A percentile compares a stretch with the other conserved stretches of the same genome.
Conservation (phyloP, 2,113 vertebrate genomes). For the Peromyscus polionotus region DNA sequence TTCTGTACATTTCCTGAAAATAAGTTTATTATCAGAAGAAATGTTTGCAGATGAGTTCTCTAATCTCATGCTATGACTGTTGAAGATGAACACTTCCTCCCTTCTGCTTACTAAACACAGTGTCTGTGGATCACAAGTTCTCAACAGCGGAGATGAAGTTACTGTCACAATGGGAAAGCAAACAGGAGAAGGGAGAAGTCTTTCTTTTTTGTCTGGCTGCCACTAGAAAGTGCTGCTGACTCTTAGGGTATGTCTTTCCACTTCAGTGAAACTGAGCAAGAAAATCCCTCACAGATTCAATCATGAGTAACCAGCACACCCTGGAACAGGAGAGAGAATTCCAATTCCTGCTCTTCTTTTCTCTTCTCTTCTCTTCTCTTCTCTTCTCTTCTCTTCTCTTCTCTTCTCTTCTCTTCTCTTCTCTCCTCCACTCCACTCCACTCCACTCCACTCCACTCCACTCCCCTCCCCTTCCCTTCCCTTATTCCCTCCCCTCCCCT, state of each 20-base stretch:
- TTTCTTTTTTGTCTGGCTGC: background rate
- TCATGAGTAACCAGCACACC: background rate
- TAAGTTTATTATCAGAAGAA: background rate
- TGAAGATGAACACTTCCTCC: background rate
- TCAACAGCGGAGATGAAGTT: too few species aligned
- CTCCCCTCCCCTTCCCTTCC: rapidly evolving
- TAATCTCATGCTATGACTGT: background rate
- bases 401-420: rapidly evolving
- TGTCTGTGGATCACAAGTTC: background rate
- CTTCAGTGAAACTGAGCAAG: too few species aligned
- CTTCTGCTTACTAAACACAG: background rate
- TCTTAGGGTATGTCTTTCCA: background rate
- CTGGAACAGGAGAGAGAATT: background rate
- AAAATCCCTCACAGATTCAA: background rate
- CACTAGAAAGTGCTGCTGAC: background rate
- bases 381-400: rapidly evolving
- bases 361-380: rapidly evolving
- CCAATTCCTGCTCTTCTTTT: background rate
- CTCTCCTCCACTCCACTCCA: rapidly evolving
- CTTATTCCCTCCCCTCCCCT: rapidly evolving
- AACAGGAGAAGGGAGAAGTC: background rate
- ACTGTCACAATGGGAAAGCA: too few species aligned
- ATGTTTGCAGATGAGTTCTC: background rate
- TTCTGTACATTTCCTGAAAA: background rate
- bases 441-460: background rate